Base-by-base conservation (phyloP, 2,888 invertebrate genomes). In the Cartodere bifasciata region DNA sequence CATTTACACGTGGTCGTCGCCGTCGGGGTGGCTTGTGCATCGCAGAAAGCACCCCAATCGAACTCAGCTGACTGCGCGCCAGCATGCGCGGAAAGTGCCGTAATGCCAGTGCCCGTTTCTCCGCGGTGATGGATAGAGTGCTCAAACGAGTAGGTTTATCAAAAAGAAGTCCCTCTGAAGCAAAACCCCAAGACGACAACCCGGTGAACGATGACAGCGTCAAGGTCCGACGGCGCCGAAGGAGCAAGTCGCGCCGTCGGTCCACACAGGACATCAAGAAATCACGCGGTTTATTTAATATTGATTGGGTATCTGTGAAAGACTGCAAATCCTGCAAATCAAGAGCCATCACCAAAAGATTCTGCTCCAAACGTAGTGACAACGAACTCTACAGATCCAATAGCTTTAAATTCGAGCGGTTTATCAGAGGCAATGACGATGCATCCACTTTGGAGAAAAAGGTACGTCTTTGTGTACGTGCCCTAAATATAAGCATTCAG, bases 321-420 rank as follows among this genome's bases (percentile, higher is more conserved):
- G 67, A 67, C 43, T 67, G 66, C 47, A 64, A 64, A 46, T 65
- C 67, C 30, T 67, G 67, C 50, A 63, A 64, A 45, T 68, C 68
- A 22, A 55, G 65, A 22, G 68, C 65, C 4, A 61, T 84, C 41
- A 76, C 82, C 3, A 71, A 80, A 34, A 69, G 82, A 25, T 70
- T 85, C 47, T 83, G 83, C 57, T 73, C 80, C 41, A 75, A 76
- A 42, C 68, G 75, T 34, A 67, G 78, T 34, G 84, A 84, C 67
- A 85, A 85, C 68, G 83, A 85, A 62, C 69, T 85, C 35, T 85
- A 85, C 52, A 72, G 85, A 45, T 84, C 84, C 43, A 84, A 85
- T 58, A 85, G 85, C 62, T 85, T 85, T 67, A 84, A 84, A 64
- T 85, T 85, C 58, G 84, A 85, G 63, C 65, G 83, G 33, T 85